Percentiles rank a stretch among this genome's conserved stretches.
These are phyloP conservation scores for Smutsia temminckii DNA, from an alignment of 2,797 vertebrate genomes.

Conservation along the genomic window DNA sequence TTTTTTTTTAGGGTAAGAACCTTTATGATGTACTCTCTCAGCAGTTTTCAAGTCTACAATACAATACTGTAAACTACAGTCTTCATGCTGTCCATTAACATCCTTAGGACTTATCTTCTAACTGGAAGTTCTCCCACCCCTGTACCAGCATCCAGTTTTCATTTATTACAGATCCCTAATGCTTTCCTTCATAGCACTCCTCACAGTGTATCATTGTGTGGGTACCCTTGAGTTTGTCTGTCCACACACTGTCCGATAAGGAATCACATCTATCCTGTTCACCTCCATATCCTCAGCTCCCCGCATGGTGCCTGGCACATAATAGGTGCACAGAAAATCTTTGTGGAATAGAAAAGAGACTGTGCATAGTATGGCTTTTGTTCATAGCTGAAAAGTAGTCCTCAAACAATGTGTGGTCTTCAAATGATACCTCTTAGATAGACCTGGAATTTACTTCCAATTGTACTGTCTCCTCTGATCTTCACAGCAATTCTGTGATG, in stretches of 20 bases:
- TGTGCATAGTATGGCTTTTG: background rate
- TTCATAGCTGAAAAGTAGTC: background rate
- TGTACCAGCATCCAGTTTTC: background rate
- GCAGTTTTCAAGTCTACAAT: background rate
- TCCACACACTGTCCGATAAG: background rate
- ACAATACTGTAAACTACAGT: background rate
- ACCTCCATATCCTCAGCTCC: background rate
- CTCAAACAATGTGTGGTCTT: background rate
- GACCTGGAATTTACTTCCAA: background rate
- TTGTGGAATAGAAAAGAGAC: background rate
- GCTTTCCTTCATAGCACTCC: background rate
- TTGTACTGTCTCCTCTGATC: background rate
- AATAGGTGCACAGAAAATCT: background rate
- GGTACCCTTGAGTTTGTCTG: background rate
- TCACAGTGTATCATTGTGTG: too few relatives aligned
- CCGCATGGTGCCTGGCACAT: background rate
- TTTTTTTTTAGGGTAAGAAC: background rate
- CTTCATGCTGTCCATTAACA: background rate
- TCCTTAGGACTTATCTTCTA: background rate
- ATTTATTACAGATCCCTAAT: background rate
- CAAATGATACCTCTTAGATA: background rate
- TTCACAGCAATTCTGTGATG: background rate
- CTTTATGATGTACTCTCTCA: background rate
- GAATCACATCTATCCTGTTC: background rate
- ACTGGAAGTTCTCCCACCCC: background rate